Evolutionary conservation across 2,113 vertebrate genomes (phyloP), one percentile per base, ranked within the genome.

Genomic region (Cynopterus brachyotis): DNA sequence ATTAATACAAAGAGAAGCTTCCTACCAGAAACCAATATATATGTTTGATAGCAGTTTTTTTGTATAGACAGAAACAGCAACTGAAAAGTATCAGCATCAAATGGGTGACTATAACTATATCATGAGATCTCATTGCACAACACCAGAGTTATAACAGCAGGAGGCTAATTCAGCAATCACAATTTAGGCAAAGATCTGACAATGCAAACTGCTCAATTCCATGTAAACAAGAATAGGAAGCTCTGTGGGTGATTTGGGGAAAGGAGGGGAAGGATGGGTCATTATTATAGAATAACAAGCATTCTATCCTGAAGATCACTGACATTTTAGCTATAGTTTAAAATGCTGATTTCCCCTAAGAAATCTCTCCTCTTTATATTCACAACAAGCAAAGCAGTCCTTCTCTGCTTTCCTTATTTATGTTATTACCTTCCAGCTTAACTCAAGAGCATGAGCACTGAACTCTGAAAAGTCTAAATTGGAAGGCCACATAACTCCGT

Each of bases 101-200:
- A 59, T 83, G 82, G 50, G 69, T 91, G 91, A 84, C 81, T 96
- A 9, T 47, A 76, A 94, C 69, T 79, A 32, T 94, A 83, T 95
- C 87, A 37, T 82, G 91, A 97, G 82, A 86, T 73, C 92, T 95
- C 89, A 93, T 80, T 96, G 92, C 86, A 89, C 78, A 96, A 76
- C 95, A 64, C 62, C 79, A 89, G 86, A 88, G 82, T 93, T 97
- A 40, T 62, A 84, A 80, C 94, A 91, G 86, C 93, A 93, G 89
- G 96, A 82, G 86, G 78, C 75, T 95, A 97, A 97, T 97, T 95
- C 91, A 84, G 79, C 93, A 93, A 84, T 92, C 92, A 76, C 96
- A 95, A 91, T 93, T 82, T 89, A 93, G 80, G 84, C 73, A 89
- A 93, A 87, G 47, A 45, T 87, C 67, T 83, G 60, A 90, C 82